phyloP scores from a whole-genome alignment of 2,888 invertebrate genomes.

The Ormyrus pomaceus region DNA sequence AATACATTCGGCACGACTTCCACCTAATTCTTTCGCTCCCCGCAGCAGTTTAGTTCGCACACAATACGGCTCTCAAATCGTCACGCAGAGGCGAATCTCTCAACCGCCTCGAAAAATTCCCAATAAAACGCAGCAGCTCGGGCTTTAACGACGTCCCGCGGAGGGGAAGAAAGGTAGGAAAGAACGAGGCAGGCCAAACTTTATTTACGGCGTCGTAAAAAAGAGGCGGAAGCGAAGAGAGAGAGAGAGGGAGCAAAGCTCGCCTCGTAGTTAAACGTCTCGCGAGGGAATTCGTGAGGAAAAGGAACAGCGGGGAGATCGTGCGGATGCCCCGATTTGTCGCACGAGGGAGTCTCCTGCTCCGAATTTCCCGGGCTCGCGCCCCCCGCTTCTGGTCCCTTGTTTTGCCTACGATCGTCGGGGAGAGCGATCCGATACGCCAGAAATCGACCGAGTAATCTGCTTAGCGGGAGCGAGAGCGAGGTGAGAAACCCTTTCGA shows the following conservation, averaged over 20 bases:
- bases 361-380: not conserved
- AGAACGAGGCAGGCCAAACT: constrained; percentile 31
- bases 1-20: no score
- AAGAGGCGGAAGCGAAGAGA: constrained; percentile 1
- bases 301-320: constrained; percentile 21
- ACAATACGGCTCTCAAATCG: no score
- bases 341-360: constrained; percentile 20
- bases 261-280: constrained; percentile 33
- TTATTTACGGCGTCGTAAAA: constrained; percentile 42
- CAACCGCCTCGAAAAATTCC: no score
- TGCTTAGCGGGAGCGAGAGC: constrained; percentile 12
- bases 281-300: constrained; percentile 43
- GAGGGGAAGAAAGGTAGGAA: not conserved
- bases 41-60: no score
- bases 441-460: not conserved
- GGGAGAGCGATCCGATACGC: no score
- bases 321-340: constrained; percentile 39
- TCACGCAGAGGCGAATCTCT: no score
- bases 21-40: no score
- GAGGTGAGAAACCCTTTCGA: constrained; percentile 20
- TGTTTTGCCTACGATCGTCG: no score
- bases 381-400: no score
- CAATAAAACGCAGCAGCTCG: no score
- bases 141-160: no score
- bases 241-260: not conserved